Evolutionary conservation across 53 echinoderm and acorn worm species (phyloP).

Genomic region (Luidia sarsii): DNA sequence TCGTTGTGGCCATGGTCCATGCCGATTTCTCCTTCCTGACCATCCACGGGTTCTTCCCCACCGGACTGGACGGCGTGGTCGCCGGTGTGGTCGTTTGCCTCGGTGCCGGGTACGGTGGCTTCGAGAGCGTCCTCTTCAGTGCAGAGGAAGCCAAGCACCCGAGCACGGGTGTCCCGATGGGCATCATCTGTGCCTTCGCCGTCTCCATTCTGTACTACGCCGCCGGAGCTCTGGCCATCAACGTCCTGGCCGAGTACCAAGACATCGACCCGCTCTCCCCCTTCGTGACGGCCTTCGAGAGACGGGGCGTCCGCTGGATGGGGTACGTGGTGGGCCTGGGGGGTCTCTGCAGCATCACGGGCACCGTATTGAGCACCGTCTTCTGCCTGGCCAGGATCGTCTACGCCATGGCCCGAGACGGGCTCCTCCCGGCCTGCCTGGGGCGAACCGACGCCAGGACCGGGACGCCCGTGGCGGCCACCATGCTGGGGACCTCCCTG

Average conservation of each 20-base stretch:
- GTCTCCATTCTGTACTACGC: constrained; percentile 53
- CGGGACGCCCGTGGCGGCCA: constrained; percentile 57
- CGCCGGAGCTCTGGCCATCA: constrained; percentile 53
- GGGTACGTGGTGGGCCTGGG: constrained; percentile 56
- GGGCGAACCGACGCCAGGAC: constrained; percentile 45
- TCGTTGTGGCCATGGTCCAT: too few species aligned
- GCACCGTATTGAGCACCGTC: constrained; percentile 53
- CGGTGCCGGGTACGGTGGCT: constrained; percentile 50
- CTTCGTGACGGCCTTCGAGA: constrained; percentile 57
- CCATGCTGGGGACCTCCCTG: constrained; percentile 54
- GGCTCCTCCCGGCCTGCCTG: constrained; percentile 55
- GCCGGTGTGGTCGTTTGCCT: constrained; percentile 6
- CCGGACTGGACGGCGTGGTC: constrained; percentile 5
- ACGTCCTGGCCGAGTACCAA: constrained; percentile 37
- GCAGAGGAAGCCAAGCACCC: constrained; percentile 67
- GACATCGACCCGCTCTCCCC: constrained; percentile 60
- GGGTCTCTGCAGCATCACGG: constrained; percentile 69
- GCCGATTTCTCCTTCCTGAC: constrained; percentile 7
- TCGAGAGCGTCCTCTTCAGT: constrained; percentile 64
- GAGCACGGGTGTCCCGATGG: constrained; percentile 53
- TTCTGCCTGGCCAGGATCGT: constrained; percentile 61
- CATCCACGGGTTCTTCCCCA: not conserved
- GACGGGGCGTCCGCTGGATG: constrained; percentile 51
- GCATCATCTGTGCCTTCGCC: constrained; percentile 46
- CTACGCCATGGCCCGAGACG: constrained; percentile 65